Percentiles rank a stretch among this genome's conserved stretches.
These are phyloP conservation scores for Bicyclus anynana DNA, from an alignment of 1,140 invertebrate genomes.

Conservation along the genomic window DNA sequence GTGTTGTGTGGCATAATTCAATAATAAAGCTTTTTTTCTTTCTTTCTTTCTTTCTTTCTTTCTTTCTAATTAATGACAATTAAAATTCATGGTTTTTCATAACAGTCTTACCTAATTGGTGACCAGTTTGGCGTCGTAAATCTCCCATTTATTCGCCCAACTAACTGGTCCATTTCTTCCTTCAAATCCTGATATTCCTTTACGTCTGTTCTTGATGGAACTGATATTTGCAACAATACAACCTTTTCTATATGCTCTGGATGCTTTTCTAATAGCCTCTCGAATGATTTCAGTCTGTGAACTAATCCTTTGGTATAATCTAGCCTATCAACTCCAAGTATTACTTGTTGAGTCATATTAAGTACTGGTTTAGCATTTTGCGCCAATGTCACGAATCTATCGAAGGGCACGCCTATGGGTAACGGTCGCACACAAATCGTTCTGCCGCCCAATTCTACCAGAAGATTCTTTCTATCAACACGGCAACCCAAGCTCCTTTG, in stretches of 20 bases:
- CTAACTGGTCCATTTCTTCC: constrained; percentile 93
- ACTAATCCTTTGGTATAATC: constrained; percentile 96
- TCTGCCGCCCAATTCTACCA: constrained; percentile 91
- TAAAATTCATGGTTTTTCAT: not conserved
- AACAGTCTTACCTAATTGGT: constrained; percentile 84
- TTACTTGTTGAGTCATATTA: constrained; percentile 86
- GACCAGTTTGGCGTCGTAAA: constrained; percentile 95
- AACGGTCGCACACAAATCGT: constrained; percentile 89
- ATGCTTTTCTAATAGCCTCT: constrained; percentile 89
- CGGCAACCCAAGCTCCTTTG: constrained; percentile 91
- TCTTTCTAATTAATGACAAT: too few relatives aligned
- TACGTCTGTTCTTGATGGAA: constrained; percentile 93
- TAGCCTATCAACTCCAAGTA: constrained; percentile 91
- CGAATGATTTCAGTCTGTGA: constrained; percentile 89
- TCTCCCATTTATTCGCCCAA: constrained; percentile 91
- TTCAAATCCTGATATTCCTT: constrained; percentile 94
- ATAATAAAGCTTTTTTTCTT: too few relatives aligned
- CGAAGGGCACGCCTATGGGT: constrained; percentile 92
- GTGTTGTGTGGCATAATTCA: too few relatives aligned
- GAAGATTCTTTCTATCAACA: constrained; percentile 90
- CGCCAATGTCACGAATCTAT: constrained; percentile 89
- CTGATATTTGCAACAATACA: constrained; percentile 89
- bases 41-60: too few relatives aligned
- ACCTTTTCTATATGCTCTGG: constrained; percentile 92
- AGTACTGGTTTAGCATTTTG: constrained; percentile 86